Evolutionary conservation across 2,888 invertebrate genomes (phyloP).

Genomic region (Agrotis puta): DNA sequence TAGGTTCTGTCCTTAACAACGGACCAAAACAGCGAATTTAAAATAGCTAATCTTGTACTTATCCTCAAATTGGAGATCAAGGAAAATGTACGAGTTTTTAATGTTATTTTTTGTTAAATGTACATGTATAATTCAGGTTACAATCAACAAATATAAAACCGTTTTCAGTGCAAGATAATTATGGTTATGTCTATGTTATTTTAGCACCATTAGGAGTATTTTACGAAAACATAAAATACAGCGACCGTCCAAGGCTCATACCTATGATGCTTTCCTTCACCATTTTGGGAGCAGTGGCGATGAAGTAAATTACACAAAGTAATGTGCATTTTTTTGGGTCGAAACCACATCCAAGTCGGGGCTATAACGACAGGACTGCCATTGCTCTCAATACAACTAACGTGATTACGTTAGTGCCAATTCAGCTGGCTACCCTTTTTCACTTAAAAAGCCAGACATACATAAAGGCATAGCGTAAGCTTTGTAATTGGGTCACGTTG

Average conservation of each 20-base stretch:
- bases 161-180: background rate
- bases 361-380: too few species aligned
- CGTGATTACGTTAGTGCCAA: background rate
- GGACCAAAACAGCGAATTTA: background rate
- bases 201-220: too few species aligned
- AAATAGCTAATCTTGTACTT: background rate
- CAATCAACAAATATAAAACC: background rate
- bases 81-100: background rate
- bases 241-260: too few species aligned
- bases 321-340: too few species aligned
- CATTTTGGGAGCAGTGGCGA: too few species aligned
- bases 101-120: background rate
- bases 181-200: background rate
- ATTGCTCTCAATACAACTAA: too few species aligned
- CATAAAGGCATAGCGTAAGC: background rate
- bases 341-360: too few species aligned
- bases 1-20: background rate
- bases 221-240: background rate
- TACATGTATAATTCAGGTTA: too few species aligned
- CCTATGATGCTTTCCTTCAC: too few species aligned
- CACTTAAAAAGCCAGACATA: background rate
- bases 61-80: background rate
- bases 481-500: conserved; percentile 34
- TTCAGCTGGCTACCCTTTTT: background rate
- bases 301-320: too few species aligned